phyloP scores from a whole-genome alignment of 64 coral and sea anemone species.

The Montipora sp. region DNA sequence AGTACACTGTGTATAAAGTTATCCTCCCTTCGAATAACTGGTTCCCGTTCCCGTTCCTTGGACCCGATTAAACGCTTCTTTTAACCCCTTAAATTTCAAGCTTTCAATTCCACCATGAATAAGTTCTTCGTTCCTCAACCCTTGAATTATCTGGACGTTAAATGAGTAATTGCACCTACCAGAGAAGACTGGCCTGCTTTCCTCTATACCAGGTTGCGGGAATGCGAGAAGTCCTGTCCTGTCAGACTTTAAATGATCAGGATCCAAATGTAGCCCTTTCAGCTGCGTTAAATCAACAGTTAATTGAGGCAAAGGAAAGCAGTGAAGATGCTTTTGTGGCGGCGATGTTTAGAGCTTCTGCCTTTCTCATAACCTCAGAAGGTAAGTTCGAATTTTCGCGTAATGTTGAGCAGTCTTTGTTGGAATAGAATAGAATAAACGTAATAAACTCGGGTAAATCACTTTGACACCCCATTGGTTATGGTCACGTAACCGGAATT shows the following conservation, averaged over 20 bases:
- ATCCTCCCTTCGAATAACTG: too few relatives aligned
- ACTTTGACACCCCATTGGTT: too few relatives aligned
- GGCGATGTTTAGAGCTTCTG: constrained; percentile 91
- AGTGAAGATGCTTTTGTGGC: constrained; percentile 63
- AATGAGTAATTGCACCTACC: neutral
- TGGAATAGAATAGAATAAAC: too few relatives aligned
- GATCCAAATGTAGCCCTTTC: constrained; percentile 66
- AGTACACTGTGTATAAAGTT: too few relatives aligned
- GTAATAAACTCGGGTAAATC: too few relatives aligned
- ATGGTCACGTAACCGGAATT: too few relatives aligned
- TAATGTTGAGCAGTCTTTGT: neutral
- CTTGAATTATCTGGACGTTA: neutral
- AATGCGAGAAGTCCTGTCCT: constrained; percentile 74
- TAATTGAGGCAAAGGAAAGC: constrained; percentile 38
- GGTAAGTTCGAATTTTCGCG: constrained; percentile 25
- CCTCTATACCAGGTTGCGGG: constrained; percentile 60
- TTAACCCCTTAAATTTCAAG: too few relatives aligned
- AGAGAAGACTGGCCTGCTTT: neutral
- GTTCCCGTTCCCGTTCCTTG: too few relatives aligned
- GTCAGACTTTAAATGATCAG: constrained; percentile 52
- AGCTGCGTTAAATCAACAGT: constrained; percentile 71
- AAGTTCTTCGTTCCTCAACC: too few relatives aligned
- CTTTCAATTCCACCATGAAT: too few relatives aligned
- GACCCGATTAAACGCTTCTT: too few relatives aligned
- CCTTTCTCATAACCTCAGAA: constrained; percentile 76